Evolutionary conservation across 2,888 invertebrate genomes (phyloP), one percentile per base, ranked within the genome.

Genomic region (Tupiocoris notatus): DNA sequence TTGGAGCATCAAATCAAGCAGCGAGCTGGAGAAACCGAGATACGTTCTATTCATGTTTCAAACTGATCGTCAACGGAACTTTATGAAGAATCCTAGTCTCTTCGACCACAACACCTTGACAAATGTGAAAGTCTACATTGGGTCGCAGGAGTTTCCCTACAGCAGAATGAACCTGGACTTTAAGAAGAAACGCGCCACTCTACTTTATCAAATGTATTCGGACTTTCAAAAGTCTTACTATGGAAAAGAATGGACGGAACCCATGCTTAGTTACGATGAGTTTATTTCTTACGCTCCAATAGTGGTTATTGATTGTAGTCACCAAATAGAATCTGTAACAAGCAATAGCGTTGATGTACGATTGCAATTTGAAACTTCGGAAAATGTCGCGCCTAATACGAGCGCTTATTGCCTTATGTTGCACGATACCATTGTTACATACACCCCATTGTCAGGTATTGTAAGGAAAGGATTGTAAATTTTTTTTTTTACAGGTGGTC

Each of bases 171-270:
- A 61, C 12, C n/a, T 61, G n/a, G 71, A 71, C 23, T 71, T 71
- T 61, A 18, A 58, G 16, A 71, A 77, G 17, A 63, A 56, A 6
- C 59, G 62, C 9, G 25, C 25, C 25, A 18, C 62, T 17, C 12
- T 71, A 17, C 24, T 76, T 7, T 76, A 76, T 24, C 39, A 70
- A 1, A 22, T 68, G 12, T 76, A 76, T 24, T 71, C 57, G 1
- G 61, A 54, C 21, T 76, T 77, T 65, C 23, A 62, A 62, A 57
- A 68, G 16, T 70, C 68, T 12, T 76, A 70, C 57, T 76, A 76
- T 58, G 77, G 16, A 81, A 81, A 20, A 82, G 74, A 61, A 83
- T 80, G 39, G 39, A 12, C 12, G 6, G 39, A 39, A 39, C 59
- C 71, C 17, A 83, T 82, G 74, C 56, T 68, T n/a, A 20, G 12